Base-by-base conservation (phyloP, 2,888 invertebrate species). In the Portevinia maculata region DNA sequence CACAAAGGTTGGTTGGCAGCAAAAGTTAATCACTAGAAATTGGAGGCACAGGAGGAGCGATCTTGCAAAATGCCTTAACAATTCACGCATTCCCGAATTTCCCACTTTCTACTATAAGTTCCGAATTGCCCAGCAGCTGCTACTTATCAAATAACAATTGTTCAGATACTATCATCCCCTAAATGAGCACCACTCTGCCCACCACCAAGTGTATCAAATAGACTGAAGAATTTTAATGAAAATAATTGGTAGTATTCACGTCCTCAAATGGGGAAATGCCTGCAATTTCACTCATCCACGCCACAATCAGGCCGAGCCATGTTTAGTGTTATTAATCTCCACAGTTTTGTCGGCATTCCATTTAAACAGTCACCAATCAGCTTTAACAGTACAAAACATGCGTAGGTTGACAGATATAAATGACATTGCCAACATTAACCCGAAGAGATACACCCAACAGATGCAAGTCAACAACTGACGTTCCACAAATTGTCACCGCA, bases 181-280 rank as follows among this genome's bases (percentile, higher is more conserved):
- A 2, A 24, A 24, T 3, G 24, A 13, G 17, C 17, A 21, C 34
- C 44, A 37, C 13, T 8, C 11, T 9, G 44, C 52, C 52, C 34
- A 53, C 44, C 24, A 34, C 21, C 17, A 24, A 30, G 32, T 28
- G 28, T 2, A 13, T 53, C 71, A 59, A 59, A 64, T 69, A 59
- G 32, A 41, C 37, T 7, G 5, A 81, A 44, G 75, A 81, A 81
- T 81, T 69, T 81, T 81, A 81, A 81, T 81, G 79, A 75, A 75
- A 81, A 70, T 81, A 81, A 81, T 74, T 81, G 57, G 48, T 69
- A 34, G 34, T 48, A 41, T 79, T 67, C 37, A 52, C 59, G 52
- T 69, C 13, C 75, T 57, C 53, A 67, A 71, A 67, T 46, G 32
- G 60, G 73, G 41, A 46, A 67, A 67, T 46, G 34, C 19, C 46